Base-by-base conservation (phyloP, 2,113 vertebrate species). In the Xiphophorus couchianus region DNA sequence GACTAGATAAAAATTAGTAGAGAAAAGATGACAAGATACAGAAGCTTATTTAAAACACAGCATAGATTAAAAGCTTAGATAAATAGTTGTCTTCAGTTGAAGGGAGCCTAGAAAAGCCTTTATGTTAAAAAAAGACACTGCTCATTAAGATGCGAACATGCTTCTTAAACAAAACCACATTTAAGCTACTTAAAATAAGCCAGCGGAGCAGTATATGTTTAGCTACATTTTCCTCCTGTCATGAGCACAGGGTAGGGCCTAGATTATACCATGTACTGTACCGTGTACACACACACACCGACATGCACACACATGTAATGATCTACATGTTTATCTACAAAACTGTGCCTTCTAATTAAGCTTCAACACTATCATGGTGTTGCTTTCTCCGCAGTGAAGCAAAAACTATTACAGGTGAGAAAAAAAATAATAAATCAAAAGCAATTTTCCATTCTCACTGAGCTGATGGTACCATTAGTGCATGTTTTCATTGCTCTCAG, bases 391-490 rank as follows among this genome's bases (percentile, higher is more conserved):
- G 70, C 78, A 90, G 71, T 87, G 83, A 87, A 69, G 83, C 81
- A 62, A 68, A 84, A 3, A 65, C 66, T 25, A 92, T 92, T 77
- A 62, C 28, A 89, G 84, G 90, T 92, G 92, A 78, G 82, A 91
- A 86, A 89, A 89, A 80, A 84, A 84, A 61, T 35, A 9, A 35
- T 35, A 30, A 11, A 11, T 44, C 51, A 65, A 81, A 74, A 69
- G 31, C 31, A 9, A 66, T 31, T 85, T 82, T 84, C 74, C 74
- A 75, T 78, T 77, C 87, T 74, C 81, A 89, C 86, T 86, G 62
- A 90, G 62, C 69, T 76, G 39, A 72, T 42, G 62, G 78, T 67
- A 69, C 79, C 75, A n/a, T 65, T 77, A 48, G 78, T 73, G 28
- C 14, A 64, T 66, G 15, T 90, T 89, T 87, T 77, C 88, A 89